These are phyloP conservation scores for Crematogaster levior DNA, from an alignment of 2,888 invertebrate species.

Conservation along the genomic window DNA sequence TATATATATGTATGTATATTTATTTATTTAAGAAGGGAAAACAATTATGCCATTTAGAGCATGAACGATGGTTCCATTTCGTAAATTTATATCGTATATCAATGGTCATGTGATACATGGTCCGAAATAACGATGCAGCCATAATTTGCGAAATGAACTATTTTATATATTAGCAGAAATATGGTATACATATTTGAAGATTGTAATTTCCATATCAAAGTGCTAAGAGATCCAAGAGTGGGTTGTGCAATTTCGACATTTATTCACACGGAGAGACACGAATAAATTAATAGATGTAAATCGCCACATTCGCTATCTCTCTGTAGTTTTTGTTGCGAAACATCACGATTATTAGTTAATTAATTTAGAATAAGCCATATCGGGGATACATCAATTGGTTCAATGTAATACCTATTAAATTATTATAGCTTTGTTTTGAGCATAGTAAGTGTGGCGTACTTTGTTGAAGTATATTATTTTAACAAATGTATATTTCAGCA, in stretches of 20 bases:
- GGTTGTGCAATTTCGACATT: constrained; percentile 38
- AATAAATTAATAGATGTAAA: too few relatives aligned
- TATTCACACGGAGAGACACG: not conserved
- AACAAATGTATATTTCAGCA: constrained; percentile 25
- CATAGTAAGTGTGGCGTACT: not conserved
- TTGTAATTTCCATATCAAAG: constrained; percentile 41
- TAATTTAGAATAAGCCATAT: not conserved
- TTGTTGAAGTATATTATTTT: constrained; percentile 12
- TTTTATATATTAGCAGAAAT: constrained; percentile 55
- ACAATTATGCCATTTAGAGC: constrained; percentile 19
- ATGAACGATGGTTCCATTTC: constrained; percentile 45
- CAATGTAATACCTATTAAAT: not conserved
- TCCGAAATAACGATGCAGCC: constrained; percentile 57
- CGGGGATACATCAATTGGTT: constrained; percentile 8
- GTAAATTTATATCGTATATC: constrained; percentile 52
- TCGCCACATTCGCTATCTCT: constrained; percentile 2
- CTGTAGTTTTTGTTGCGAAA: constrained; percentile 16
- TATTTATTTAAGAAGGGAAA: not conserved
- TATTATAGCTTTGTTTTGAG: constrained; percentile 2
- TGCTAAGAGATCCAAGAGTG: constrained; percentile 41
- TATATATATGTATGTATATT: constrained; percentile 3
- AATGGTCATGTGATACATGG: constrained; percentile 11
- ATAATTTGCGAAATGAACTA: constrained; percentile 73
- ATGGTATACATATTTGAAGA: constrained; percentile 34
- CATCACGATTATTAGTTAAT: constrained; percentile 10